phyloP scores from a whole-genome alignment of 1,140 invertebrate genomes.

The Bombus fervidus region DNA sequence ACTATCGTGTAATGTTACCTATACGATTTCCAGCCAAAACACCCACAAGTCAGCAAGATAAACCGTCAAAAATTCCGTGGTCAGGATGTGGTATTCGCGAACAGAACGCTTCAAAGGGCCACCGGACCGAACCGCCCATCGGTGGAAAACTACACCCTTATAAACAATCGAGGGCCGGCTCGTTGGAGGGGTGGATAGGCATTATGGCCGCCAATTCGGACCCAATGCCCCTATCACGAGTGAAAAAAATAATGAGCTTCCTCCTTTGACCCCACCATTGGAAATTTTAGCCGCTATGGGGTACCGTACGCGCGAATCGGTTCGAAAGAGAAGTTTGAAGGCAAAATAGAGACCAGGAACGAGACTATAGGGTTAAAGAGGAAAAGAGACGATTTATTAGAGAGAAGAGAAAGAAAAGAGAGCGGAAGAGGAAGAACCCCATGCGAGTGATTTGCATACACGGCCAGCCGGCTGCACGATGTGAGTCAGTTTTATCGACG shows the following conservation, averaged over 20 bases:
- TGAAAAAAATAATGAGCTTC: slow-evolving; percentile 74
- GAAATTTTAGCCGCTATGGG: slow-evolving; percentile 35
- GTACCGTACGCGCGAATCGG: neutral
- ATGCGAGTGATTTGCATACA: slow-evolving; percentile 78
- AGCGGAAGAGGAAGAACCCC: slow-evolving; percentile 68
- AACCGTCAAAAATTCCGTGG: slow-evolving; percentile 27
- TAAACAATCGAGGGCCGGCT: slow-evolving; percentile 68
- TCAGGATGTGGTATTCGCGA: neutral
- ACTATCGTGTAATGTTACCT: too few species aligned
- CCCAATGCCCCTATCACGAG: slow-evolving; percentile 65
- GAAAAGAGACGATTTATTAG: neutral
- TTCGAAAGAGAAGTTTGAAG: neutral
- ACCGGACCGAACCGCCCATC: slow-evolving; percentile 57
- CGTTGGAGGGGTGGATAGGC: slow-evolving; percentile 66
- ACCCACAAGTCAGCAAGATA: neutral
- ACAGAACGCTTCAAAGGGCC: slow-evolving; percentile 4
- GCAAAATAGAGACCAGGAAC: neutral
- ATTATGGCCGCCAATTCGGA: slow-evolving; percentile 76
- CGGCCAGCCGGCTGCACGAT: slow-evolving; percentile 72
- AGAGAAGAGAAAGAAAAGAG: slow-evolving; percentile 42
- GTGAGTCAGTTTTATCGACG: slow-evolving; percentile 73
- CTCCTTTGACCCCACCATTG: slow-evolving; percentile 67
- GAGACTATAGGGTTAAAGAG: neutral
- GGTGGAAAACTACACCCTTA: slow-evolving; percentile 59
- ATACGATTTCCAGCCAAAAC: neutral